Evolutionary conservation across 2,797 vertebrate species (phyloP).

Genomic region (Fringilla coelebs): DNA sequence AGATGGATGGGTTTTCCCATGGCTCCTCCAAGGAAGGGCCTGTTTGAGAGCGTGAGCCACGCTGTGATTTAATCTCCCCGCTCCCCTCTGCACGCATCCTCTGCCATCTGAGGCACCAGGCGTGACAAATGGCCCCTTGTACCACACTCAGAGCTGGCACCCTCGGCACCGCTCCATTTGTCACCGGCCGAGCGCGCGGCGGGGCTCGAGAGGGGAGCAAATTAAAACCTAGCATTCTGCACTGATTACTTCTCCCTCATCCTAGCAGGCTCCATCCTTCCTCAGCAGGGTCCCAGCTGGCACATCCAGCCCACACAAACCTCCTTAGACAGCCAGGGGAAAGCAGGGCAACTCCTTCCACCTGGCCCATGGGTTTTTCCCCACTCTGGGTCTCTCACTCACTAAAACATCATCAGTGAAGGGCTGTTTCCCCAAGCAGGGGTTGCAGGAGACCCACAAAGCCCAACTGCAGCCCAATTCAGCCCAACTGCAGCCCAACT

Average conservation of each 20-base stretch:
- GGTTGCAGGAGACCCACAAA: background rate
- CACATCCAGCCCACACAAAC: background rate
- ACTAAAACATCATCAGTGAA: accelerated
- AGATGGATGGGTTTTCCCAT: background rate
- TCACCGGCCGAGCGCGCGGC: background rate
- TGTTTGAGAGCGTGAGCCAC: accelerated
- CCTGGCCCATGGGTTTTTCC: background rate
- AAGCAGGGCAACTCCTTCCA: background rate
- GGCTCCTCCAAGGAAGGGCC: background rate
- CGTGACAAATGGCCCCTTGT: background rate
- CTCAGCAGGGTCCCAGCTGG: background rate
- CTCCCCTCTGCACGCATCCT: background rate
- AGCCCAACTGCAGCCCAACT: background rate
- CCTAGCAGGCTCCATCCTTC: background rate
- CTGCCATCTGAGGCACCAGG: background rate
- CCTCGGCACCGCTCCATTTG: background rate
- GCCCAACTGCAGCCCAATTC: background rate
- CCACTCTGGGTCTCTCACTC: background rate
- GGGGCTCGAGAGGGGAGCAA: background rate
- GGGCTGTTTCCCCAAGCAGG: background rate
- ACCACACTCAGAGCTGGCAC: background rate
- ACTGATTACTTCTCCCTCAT: background rate
- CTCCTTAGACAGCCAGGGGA: background rate
- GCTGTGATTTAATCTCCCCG: background rate
- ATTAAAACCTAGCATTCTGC: background rate